A percentile compares a stretch with the other conserved stretches of the same genome.
Conservation (phyloP, 1,140 invertebrate species). For the Scaptomyza hsui region DNA sequence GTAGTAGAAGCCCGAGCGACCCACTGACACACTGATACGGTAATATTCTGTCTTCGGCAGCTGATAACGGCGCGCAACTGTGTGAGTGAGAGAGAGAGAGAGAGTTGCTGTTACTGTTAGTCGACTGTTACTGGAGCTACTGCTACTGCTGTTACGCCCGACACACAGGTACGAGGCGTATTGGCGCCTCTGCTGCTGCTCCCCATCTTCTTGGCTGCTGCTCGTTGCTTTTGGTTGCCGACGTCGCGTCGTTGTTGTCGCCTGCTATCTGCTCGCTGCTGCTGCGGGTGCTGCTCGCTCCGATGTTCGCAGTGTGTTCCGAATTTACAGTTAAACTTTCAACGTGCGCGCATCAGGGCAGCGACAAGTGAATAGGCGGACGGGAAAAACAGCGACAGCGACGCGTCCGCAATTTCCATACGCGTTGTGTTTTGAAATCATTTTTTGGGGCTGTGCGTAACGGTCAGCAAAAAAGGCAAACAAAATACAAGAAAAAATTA, state of each 20-base stretch:
- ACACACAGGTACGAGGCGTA: conserved; percentile 58
- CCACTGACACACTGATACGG: conserved; percentile 76
- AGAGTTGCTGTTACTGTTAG: conserved; percentile 39
- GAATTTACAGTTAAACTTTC: conserved; percentile 77
- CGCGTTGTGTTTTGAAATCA: conserved; percentile 42
- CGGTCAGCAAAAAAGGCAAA: conserved; percentile 39
- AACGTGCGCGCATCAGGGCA: conserved; percentile 69
- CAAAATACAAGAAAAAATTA: conserved; percentile 8
- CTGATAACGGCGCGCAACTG: conserved; percentile 65
- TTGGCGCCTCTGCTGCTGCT: conserved; percentile 47
- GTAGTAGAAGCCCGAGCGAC: conserved; percentile 43
- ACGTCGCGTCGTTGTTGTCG: conserved; percentile 36
- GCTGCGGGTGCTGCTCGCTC: conserved; percentile 5
- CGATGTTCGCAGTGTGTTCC: conserved; percentile 42
- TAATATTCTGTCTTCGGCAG: conserved; percentile 29
- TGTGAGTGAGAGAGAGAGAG: conserved; percentile 45
- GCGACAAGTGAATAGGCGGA: conserved; percentile 70
- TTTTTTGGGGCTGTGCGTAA: conserved; percentile 34
- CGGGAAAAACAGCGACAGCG: conserved; percentile 46
- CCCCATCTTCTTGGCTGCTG: conserved; percentile 42
- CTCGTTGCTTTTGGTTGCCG: conserved; percentile 47
- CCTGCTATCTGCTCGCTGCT: conserved; percentile 36
- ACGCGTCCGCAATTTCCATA: conserved; percentile 63
- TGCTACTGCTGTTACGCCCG: conserved; percentile 34
- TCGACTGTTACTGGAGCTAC: conserved; percentile 9